Evolutionary conservation across 2,888 invertebrate species (phyloP).

Genomic region (Drosophila setosimentum): DNA sequence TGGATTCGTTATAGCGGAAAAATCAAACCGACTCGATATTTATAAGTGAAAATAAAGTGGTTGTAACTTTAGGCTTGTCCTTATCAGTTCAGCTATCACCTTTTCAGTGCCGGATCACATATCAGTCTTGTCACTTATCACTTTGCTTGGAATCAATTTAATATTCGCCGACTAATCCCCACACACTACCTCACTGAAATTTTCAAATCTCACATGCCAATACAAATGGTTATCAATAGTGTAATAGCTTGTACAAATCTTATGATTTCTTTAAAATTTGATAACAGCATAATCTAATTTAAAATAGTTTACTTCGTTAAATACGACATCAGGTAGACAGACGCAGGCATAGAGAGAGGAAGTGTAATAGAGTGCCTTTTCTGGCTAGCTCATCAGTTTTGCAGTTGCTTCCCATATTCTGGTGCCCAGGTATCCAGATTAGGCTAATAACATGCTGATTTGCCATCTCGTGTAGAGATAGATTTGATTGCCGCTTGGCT

Average conservation of each 20-base stretch:
- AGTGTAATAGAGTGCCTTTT: no score
- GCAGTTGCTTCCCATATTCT: no score
- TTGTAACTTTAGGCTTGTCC: conserved; percentile 47
- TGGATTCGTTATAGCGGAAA: conserved; percentile 40
- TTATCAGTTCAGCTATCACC: conserved; percentile 41
- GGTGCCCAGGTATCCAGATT: no score
- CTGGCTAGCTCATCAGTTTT: no score
- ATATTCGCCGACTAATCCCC: not conserved
- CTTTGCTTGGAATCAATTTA: conserved; percentile 44
- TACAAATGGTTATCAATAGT: not conserved
- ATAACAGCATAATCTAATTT: not conserved
- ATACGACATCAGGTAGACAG: no score
- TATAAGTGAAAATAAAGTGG: conserved; percentile 56
- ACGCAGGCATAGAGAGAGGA: no score
- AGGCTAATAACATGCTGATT: no score
- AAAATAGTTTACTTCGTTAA: not conserved
- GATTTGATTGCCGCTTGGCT: no score
- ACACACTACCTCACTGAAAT: conserved; percentile 1
- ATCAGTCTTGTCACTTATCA: conserved; percentile 42
- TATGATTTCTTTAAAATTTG: not conserved
- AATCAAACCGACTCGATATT: conserved; percentile 41
- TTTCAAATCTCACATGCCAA: not conserved
- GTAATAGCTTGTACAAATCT: not conserved
- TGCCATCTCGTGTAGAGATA: no score
- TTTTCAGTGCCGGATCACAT: conserved; percentile 38